Evolutionary conservation across 2,888 invertebrate species (phyloP).

Genomic region (Dusona sp.): DNA sequence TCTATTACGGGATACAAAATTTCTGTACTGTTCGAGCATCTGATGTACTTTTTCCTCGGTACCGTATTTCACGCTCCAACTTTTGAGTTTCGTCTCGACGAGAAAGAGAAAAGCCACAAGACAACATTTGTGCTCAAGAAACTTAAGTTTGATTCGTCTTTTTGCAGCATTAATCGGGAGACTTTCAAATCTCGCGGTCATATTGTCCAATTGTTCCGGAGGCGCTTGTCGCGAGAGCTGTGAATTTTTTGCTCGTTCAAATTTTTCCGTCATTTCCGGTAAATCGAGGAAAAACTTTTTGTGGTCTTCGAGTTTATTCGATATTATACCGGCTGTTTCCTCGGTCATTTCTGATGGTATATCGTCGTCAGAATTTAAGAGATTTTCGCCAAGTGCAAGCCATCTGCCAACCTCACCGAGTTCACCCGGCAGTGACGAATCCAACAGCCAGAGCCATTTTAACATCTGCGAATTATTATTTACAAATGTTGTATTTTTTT

Average conservation of each 20-base stretch:
- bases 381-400: slow-evolving; percentile 94
- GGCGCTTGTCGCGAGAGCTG: slow-evolving; percentile 90
- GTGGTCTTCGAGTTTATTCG: slow-evolving; percentile 95
- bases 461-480: slow-evolving; percentile 86
- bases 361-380: slow-evolving; percentile 91
- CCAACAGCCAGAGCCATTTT: slow-evolving; percentile 95
- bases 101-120: slow-evolving; percentile 96
- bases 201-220: slow-evolving; percentile 92
- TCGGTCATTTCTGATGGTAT: slow-evolving; percentile 94
- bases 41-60: slow-evolving; percentile 92
- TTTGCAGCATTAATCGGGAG: slow-evolving; percentile 92
- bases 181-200: slow-evolving; percentile 91
- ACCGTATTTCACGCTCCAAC: slow-evolving; percentile 96
- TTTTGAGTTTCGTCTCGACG: slow-evolving; percentile 94
- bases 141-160: slow-evolving; percentile 93
- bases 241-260: slow-evolving; percentile 90
- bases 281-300: slow-evolving; percentile 95
- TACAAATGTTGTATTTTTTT: no score
- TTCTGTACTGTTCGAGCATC: slow-evolving; percentile 94
- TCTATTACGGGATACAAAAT: slow-evolving; percentile 96
- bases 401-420: slow-evolving; percentile 95
- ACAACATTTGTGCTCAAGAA: slow-evolving; percentile 96
- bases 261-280: slow-evolving; percentile 91
- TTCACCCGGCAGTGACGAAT: slow-evolving; percentile 93
- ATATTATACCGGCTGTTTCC: slow-evolving; percentile 94